phyloP scores from a whole-genome alignment of 2,797 vertebrate species.

The Pipistrellus pygmaeus region DNA sequence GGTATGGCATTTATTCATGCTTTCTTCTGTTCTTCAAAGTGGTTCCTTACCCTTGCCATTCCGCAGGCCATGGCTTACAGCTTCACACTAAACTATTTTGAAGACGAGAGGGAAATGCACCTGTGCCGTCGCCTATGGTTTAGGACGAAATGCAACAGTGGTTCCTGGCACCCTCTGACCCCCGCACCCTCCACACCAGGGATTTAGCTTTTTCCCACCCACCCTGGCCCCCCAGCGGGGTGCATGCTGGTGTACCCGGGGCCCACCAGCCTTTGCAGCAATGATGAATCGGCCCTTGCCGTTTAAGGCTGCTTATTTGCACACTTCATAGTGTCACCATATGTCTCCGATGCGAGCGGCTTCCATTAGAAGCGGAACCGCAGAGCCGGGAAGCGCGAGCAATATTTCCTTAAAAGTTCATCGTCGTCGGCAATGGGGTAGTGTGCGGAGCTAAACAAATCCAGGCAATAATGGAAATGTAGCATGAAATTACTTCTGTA shows the following conservation, averaged over 20 bases:
- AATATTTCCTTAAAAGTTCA: slow-evolving; percentile 94
- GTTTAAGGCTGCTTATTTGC: slow-evolving; percentile 91
- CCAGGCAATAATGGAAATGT: slow-evolving; percentile 99
- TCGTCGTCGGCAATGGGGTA: slow-evolving; percentile 92
- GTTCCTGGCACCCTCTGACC: not conserved
- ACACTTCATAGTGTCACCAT: slow-evolving; percentile 89
- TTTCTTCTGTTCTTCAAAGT: not conserved
- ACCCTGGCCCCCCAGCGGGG: not conserved
- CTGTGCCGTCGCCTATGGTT: not conserved
- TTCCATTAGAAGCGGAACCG: slow-evolving; percentile 89
- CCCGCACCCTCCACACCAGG: not conserved
- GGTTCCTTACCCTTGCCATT: not conserved
- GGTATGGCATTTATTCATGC: not conserved
- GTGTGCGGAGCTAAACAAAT: slow-evolving; percentile 97
- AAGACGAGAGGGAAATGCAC: not conserved
- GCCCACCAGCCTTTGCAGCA: slow-evolving; percentile 81
- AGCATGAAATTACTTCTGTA: slow-evolving; percentile 99
- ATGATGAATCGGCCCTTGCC: slow-evolving; percentile 90
- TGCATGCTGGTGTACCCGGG: slow-evolving; percentile 10
- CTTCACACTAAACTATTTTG: not conserved
- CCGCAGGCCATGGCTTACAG: not conserved
- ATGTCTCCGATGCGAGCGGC: slow-evolving; percentile 89
- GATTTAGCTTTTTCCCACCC: not conserved
- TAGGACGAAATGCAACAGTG: not conserved
- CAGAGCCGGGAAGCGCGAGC: slow-evolving; percentile 88